Evolutionary conservation across 2,797 vertebrate species (phyloP).

Genomic region (Bryconaethiops microstoma): DNA sequence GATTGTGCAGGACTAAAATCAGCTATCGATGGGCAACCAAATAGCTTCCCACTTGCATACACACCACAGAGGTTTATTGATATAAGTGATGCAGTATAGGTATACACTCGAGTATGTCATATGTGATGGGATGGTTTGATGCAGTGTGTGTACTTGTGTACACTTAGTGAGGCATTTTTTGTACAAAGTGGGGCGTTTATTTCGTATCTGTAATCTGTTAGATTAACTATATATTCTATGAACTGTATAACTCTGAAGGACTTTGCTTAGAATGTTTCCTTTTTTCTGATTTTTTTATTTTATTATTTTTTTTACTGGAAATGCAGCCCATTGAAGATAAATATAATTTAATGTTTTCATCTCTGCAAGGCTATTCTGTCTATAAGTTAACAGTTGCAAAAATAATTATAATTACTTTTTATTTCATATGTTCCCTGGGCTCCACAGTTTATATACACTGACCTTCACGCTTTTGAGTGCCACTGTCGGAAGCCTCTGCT

Average conservation of each 20-base stretch:
- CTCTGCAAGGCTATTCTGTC: slow-evolving; percentile 55
- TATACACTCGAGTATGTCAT: slow-evolving; percentile 95
- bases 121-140: slow-evolving; percentile 69
- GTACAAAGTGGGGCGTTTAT: no score
- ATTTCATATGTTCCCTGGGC: slow-evolving; percentile 62
- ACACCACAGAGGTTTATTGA: slow-evolving; percentile 83
- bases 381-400: slow-evolving; percentile 73
- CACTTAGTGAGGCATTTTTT: no score
- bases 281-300: slow-evolving; percentile 52
- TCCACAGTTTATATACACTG: slow-evolving; percentile 52
- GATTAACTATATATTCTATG: no score
- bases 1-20: slow-evolving; percentile 95
- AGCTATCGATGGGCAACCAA: slow-evolving; percentile 94
- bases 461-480: slow-evolving; percentile 57
- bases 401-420: slow-evolving; percentile 80
- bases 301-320: slow-evolving; percentile 50
- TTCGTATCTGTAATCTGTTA: no score
- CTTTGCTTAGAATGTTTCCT: slow-evolving; percentile 59
- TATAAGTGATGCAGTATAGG: slow-evolving; percentile 95
- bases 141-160: slow-evolving; percentile 46
- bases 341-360: slow-evolving; percentile 71
- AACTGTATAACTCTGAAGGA: no score
- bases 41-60: slow-evolving; percentile 82
- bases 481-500: slow-evolving; percentile 31
- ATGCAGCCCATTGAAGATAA: slow-evolving; percentile 69